Base-by-base conservation (phyloP, 2,888 invertebrate species). In the Conomelus anceps region DNA sequence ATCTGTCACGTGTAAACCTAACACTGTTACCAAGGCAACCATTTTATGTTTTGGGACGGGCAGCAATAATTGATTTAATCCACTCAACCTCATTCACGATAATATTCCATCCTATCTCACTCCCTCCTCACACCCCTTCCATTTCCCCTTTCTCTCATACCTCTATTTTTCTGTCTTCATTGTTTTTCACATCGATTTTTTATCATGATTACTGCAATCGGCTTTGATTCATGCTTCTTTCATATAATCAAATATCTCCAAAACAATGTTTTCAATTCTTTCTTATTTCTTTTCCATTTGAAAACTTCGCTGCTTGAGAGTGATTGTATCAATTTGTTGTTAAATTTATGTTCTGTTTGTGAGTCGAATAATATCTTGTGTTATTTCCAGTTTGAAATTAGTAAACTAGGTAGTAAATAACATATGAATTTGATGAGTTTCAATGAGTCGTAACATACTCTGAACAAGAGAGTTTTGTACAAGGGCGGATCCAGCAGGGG, bases 51-150 rank as follows among this genome's bases (percentile, higher is more conserved):
- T n/a, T 24, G 22, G 23, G 22, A 88, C 84, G 63, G 63, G 63
- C 63, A 63, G n/a, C 63, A 84, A 88, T 17, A 23, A 88, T 88
- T 88, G 88, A 84, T 85, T 88, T 23, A 63, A 23, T 63, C 88
- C 84, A 24, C 63, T 63, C 41, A 63, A 88, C 63, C 63, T 29
- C 34, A 17, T 22, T 24, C 84, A 84, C 23, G 84, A 84, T 88
- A 87, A 84, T 24, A 84, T 84, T 26, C 84, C 26, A 88, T 88
- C 84, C 84, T 63, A 22, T 23, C 20, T 85, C 84, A n/a, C 41
- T 87, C 87, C 34, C 84, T 85, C 63, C 84, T 84, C 85, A 88
- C 88, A 17, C 88, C 24, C 22, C 22, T 85, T 26, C n/a, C 23
- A 84, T 63, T 29, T 23, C 88, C 63, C n/a, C 88, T 24, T 88